phyloP scores from a whole-genome alignment of 2,888 invertebrate genomes.

The Chaitophorus viminalis region DNA sequence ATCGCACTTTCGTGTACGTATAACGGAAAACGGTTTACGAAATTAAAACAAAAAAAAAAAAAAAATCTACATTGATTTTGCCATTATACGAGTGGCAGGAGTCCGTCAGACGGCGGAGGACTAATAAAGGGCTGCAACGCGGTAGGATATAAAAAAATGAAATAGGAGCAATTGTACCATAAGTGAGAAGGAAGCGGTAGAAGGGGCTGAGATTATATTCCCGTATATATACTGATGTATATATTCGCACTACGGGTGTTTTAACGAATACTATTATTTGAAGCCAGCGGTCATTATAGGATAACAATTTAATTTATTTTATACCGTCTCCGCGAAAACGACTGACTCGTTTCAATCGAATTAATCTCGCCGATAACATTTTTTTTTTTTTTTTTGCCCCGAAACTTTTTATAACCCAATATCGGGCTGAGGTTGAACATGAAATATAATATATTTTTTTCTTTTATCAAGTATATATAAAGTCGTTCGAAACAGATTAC shows the following conservation, averaged over 20 bases:
- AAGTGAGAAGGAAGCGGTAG: background rate
- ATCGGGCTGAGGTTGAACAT: background rate
- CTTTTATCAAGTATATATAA: background rate
- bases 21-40: background rate
- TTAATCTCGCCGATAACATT: background rate
- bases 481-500: background rate
- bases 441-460: background rate
- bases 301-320: constrained; percentile 11
- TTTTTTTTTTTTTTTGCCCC: too few species aligned
- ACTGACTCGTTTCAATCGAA: background rate
- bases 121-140: background rate
- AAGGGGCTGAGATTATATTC: background rate
- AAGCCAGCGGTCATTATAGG: background rate
- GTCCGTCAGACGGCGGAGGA: background rate
- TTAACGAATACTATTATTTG: background rate
- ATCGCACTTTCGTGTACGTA: background rate
- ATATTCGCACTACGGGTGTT: background rate
- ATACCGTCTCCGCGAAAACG: background rate
- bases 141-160: constrained; percentile 1
- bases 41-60: too few species aligned
- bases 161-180: background rate
- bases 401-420: constrained; percentile 16
- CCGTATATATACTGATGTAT: background rate
- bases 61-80: constrained; percentile 33
- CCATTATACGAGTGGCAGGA: background rate